Evolutionary conservation across 2,888 invertebrate genomes (phyloP).

Genomic region (Chaitophorus viminalis): DNA sequence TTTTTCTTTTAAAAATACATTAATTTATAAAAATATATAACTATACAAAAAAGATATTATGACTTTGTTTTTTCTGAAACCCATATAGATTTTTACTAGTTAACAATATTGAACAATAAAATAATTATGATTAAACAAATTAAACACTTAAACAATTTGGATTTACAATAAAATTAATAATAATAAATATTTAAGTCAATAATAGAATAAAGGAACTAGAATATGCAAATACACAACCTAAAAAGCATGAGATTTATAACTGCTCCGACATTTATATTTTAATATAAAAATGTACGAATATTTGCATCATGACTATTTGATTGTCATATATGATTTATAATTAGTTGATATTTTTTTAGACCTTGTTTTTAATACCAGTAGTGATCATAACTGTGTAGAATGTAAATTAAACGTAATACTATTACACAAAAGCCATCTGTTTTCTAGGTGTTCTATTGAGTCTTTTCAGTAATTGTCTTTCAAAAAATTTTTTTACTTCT

Average conservation of each 20-base stretch:
- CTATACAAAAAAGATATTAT: constrained; percentile 24
- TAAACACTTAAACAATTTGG: constrained; percentile 25
- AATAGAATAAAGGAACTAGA: constrained; percentile 54
- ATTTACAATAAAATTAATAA: constrained; percentile 23
- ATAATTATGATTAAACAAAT: constrained; percentile 2
- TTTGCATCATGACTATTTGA: constrained; percentile 16
- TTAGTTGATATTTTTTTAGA: constrained; percentile 23
- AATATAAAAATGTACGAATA: constrained; percentile 24
- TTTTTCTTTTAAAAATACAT: neutral
- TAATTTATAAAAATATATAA: constrained; percentile 49
- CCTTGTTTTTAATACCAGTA: constrained; percentile 7
- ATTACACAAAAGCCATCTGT: constrained; percentile 58
- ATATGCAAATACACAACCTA: constrained; percentile 57
- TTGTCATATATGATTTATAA: constrained; percentile 53
- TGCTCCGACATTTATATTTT: constrained; percentile 29
- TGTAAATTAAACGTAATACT: neutral
- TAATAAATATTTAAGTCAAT: constrained; percentile 59
- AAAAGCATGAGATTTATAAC: constrained; percentile 55
- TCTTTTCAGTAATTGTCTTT: constrained; percentile 67
- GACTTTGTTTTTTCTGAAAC: neutral
- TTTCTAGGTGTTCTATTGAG: constrained; percentile 54
- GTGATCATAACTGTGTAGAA: neutral
- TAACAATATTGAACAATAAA: constrained; percentile 12
- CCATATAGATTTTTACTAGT: neutral
- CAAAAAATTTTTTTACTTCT: constrained; percentile 89